A percentile compares a stretch with the other conserved stretches of the same genome.
These are phyloP conservation scores for Symphodus melops DNA, from an alignment of 2,113 vertebrate genomes.

Conservation along the genomic window DNA sequence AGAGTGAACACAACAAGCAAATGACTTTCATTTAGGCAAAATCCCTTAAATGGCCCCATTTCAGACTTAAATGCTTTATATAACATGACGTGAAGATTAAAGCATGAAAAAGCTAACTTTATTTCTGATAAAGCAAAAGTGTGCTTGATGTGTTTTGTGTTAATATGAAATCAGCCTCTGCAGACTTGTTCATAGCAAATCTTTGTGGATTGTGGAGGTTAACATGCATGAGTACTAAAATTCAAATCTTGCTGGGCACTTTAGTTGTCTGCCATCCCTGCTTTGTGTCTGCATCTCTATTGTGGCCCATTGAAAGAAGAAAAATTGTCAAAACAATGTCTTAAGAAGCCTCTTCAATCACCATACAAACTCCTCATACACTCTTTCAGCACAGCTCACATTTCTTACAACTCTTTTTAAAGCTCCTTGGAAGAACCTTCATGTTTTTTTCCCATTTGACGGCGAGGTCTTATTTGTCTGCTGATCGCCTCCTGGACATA, in stretches of 20 bases:
- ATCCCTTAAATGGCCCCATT: constrained; percentile 13
- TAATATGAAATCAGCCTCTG: neutral
- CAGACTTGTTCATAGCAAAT: neutral
- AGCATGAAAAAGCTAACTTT: neutral
- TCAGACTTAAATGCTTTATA: constrained; percentile 16
- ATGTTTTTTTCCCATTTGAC: too few relatives aligned
- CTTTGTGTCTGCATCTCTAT: neutral
- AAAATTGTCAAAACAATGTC: neutral
- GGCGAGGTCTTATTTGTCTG: too few relatives aligned
- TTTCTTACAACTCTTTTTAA: too few relatives aligned
- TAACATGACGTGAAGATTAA: constrained; percentile 1
- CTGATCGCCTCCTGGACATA: too few relatives aligned
- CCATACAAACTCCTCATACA: neutral
- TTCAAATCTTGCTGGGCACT: neutral
- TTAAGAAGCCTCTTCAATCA: neutral
- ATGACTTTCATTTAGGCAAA: constrained; percentile 35
- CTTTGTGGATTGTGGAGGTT: neutral
- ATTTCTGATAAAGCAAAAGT: neutral
- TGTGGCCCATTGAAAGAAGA: neutral
- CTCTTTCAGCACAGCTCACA: neutral
- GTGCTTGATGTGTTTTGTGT: neutral
- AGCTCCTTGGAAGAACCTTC: too few relatives aligned
- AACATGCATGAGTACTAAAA: constrained; percentile 7
- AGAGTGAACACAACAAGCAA: constrained; percentile 38
- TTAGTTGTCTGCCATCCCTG: neutral